Percentiles rank a stretch among this genome's conserved stretches.
These are phyloP conservation scores for Lutraria lutraria DNA, from an alignment of 2,888 invertebrate genomes.

Conservation along the genomic window DNA sequence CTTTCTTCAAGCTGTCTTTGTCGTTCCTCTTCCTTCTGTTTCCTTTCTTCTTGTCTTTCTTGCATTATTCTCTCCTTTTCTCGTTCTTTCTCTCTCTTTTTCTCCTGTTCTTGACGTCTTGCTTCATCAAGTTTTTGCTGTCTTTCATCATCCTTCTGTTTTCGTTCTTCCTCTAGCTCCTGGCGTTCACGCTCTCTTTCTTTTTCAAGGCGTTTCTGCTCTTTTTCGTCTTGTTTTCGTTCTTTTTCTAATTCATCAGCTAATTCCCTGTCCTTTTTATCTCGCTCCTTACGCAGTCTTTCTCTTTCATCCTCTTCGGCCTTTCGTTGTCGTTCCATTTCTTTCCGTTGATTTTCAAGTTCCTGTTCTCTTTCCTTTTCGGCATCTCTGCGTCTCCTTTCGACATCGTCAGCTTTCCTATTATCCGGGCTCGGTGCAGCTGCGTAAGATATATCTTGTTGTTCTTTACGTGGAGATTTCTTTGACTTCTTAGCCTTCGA, in stretches of 20 bases:
- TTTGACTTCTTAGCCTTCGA: slow-evolving; percentile 1
- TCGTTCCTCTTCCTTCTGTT: slow-evolving; percentile 22
- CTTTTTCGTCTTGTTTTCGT: not conserved
- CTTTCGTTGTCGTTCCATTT: slow-evolving; percentile 7
- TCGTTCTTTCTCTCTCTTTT: slow-evolving; percentile 34
- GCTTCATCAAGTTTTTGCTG: slow-evolving; percentile 10
- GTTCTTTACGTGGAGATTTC: not conserved
- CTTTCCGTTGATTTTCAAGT: not conserved
- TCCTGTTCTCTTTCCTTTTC: not conserved
- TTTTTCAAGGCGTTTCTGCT: slow-evolving; percentile 22
- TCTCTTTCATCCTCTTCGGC: not conserved
- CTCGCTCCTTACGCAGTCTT: not conserved
- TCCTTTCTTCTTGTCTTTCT: slow-evolving; percentile 32
- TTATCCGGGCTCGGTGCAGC: not conserved
- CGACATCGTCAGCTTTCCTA: not conserved
- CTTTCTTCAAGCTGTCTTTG: slow-evolving; percentile 25
- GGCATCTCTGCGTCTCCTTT: not conserved
- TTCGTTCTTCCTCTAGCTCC: not conserved
- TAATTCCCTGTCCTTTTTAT: slow-evolving; percentile 19
- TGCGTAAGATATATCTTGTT: not conserved
- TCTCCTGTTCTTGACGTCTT: slow-evolving; percentile 30
- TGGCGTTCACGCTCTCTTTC: slow-evolving; percentile 8
- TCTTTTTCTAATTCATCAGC: not conserved
- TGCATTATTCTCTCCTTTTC: not conserved
- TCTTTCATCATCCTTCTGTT: not conserved